phyloP scores from a whole-genome alignment of 2,113 vertebrate species.

The Eidolon helvum region DNA sequence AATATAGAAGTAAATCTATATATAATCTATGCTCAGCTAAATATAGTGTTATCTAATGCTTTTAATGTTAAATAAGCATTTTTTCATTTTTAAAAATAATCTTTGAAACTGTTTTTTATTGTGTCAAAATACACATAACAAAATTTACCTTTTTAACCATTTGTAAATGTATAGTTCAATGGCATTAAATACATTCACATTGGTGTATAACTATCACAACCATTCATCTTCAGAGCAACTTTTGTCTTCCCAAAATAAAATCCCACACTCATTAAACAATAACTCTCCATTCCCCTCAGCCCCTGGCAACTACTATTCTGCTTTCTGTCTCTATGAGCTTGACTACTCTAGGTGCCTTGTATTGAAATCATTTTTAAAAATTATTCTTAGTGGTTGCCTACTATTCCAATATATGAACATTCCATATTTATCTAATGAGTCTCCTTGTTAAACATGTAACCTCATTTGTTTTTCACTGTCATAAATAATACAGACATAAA shows the following conservation, averaged over 20 bases:
- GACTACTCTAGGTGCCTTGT: not conserved
- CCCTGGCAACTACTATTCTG: not conserved
- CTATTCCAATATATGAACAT: not conserved
- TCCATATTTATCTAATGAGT: not conserved
- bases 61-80: not conserved
- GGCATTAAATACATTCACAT: not conserved
- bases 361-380: not conserved
- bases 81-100: not conserved
- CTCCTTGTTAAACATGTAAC: not conserved
- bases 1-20: not conserved
- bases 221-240: not conserved
- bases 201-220: not conserved
- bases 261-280: no score
- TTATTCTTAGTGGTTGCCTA: not conserved
- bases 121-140: not conserved
- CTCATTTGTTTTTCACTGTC: not conserved
- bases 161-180: not conserved
- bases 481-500: not conserved
- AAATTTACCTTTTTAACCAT: not conserved
- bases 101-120: slow-evolving; percentile 2
- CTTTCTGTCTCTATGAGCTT: not conserved
- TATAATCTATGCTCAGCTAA: not conserved
- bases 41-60: not conserved
- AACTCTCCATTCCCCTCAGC: not conserved
- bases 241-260: not conserved